These are phyloP conservation scores for Anarsia innoxiella DNA, from an alignment of 2,888 invertebrate species.

Conservation along the genomic window DNA sequence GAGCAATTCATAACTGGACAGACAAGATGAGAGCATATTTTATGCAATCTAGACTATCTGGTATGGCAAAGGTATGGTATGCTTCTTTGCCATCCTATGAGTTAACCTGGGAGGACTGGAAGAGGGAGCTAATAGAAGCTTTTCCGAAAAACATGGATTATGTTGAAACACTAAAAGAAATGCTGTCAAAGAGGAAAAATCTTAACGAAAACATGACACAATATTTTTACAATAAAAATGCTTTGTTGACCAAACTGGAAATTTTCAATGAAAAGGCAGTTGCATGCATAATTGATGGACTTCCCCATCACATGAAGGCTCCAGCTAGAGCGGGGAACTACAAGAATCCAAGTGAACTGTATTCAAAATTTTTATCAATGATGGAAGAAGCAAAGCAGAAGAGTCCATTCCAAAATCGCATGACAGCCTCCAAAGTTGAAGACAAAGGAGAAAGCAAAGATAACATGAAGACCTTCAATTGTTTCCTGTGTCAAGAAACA, in stretches of 20 bases:
- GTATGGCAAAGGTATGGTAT: conserved; percentile 9
- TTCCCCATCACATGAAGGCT: conserved; percentile 5
- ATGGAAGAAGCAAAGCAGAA: conserved; percentile 7
- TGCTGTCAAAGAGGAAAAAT: conserved; percentile 3
- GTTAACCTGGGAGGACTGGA: conserved; percentile 9
- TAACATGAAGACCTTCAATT: background rate
- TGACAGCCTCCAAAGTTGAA: background rate
- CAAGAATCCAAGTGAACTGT: conserved; percentile 2
- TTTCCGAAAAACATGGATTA: conserved; percentile 6
- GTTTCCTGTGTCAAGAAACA: conserved; percentile 3
- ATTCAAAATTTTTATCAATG: conserved; percentile 7
- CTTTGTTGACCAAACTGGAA: conserved; percentile 7
- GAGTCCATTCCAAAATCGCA: background rate
- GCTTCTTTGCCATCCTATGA: background rate
- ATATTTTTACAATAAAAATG: conserved; percentile 11
- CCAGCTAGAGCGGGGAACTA: conserved; percentile 10
- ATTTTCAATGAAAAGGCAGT: conserved; percentile 8
- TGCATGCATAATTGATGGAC: conserved; percentile 11
- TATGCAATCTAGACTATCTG: conserved; percentile 5
- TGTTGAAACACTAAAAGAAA: conserved; percentile 6
- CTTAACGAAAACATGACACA: conserved; percentile 9
- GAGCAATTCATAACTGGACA: conserved; percentile 4
- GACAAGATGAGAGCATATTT: conserved; percentile 4
- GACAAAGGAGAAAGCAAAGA: background rate
- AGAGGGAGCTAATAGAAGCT: conserved; percentile 1